These are phyloP conservation scores for Amphilophus citrinellus DNA, from an alignment of 2,113 vertebrate species.

Conservation along the genomic window DNA sequence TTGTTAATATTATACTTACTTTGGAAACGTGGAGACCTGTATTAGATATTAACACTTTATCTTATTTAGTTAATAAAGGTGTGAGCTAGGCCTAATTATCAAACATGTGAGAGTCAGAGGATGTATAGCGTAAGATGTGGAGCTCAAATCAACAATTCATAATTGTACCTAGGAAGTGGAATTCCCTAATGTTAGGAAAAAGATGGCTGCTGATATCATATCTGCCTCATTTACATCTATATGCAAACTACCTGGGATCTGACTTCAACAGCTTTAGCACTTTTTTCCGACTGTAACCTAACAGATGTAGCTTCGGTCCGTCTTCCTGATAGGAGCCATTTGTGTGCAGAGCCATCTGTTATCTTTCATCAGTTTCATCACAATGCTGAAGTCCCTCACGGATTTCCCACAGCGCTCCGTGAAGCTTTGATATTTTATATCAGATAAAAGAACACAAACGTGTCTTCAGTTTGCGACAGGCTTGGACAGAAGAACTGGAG, in stretches of 20 bases:
- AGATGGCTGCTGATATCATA: slow-evolving; percentile 31
- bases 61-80: not conserved
- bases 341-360: not conserved
- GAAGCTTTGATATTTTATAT: not conserved
- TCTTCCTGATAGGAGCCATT: not conserved
- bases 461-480: not conserved
- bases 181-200: slow-evolving; percentile 32
- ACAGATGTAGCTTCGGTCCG: not conserved
- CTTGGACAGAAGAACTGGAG: slow-evolving; percentile 25
- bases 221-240: slow-evolving; percentile 48
- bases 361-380: not conserved
- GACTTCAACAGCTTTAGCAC: slow-evolving; percentile 10
- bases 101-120: not conserved
- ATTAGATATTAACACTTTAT: not conserved
- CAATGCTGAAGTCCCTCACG: not conserved
- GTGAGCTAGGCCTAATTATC: not conserved
- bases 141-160: not conserved
- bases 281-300: not conserved
- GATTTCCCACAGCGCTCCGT: not conserved
- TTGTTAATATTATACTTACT: not conserved
- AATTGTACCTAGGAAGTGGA: not conserved
- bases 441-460: not conserved
- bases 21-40: not conserved
- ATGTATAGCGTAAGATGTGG: not conserved
- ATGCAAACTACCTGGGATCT: slow-evolving; percentile 43